Percentiles rank a stretch among this genome's conserved stretches.
phyloP scores from a whole-genome alignment of 2,797 vertebrate species.

The Dryobates pubescens region DNA sequence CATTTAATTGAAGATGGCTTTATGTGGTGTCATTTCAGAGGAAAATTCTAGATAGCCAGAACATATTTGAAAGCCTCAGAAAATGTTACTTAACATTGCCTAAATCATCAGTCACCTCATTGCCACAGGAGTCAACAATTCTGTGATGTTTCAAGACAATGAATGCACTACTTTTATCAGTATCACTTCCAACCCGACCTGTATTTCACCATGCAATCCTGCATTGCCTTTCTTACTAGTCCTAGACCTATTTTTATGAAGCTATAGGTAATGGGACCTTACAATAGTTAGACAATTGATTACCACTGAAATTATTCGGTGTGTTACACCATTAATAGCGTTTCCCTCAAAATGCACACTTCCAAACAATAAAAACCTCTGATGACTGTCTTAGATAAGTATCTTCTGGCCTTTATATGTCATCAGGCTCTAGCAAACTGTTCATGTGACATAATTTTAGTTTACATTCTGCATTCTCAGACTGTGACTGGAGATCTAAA shows the following conservation, averaged over 20 bases:
- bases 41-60: neutral
- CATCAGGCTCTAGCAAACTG: neutral
- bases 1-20: neutral
- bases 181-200: neutral
- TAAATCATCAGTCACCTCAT: neutral
- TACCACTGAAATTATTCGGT: neutral
- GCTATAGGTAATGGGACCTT: neutral
- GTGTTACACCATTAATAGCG: neutral
- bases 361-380: neutral
- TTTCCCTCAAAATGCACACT: rapidly evolving
- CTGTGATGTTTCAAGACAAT: neutral
- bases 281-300: neutral
- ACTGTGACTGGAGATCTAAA: neutral
- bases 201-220: neutral
- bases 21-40: neutral
- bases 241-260: neutral
- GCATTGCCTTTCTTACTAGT: neutral
- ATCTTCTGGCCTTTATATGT: neutral
- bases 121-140: neutral
- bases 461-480: neutral
- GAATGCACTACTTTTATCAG: neutral
- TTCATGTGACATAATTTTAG: neutral
- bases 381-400: neutral
- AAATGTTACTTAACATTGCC: neutral
- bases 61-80: neutral